Percentiles rank a stretch among this genome's conserved stretches.
Evolutionary conservation across 2,797 vertebrate genomes (phyloP).

Genomic region (Scyliorhinus canicula): DNA sequence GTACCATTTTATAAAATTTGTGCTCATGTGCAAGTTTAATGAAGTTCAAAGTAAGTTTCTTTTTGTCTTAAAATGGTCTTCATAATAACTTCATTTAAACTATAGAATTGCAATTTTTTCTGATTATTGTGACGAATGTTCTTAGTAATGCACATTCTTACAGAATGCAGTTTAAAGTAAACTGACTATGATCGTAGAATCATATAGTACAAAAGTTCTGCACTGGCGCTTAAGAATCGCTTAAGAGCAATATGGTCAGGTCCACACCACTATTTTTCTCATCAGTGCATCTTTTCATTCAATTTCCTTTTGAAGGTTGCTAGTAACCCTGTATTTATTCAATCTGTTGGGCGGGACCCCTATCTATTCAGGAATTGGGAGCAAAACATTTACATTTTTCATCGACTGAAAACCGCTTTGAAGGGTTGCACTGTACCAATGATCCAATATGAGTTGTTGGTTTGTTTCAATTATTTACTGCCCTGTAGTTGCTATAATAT

Average conservation of each 20-base stretch:
- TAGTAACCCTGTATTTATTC: too few relatives aligned
- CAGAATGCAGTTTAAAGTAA: background rate
- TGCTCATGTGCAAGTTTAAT: constrained; percentile 67
- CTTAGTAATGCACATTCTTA: background rate
- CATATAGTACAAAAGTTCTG: background rate
- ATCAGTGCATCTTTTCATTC: too few relatives aligned
- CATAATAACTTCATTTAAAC: background rate
- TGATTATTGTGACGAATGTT: background rate
- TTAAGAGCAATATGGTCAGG: background rate
- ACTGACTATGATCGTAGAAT: background rate
- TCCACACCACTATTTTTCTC: background rate
- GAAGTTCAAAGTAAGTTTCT: constrained; percentile 59
- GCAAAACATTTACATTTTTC: too few relatives aligned
- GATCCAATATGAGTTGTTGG: background rate
- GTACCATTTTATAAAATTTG: constrained; percentile 63
- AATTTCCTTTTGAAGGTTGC: too few relatives aligned
- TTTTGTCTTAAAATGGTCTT: background rate
- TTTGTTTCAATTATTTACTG: background rate
- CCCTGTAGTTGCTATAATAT: background rate
- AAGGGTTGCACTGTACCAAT: background rate
- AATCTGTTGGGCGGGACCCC: too few relatives aligned
- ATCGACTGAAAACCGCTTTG: too few relatives aligned
- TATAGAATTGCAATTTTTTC: background rate
- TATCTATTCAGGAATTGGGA: too few relatives aligned
- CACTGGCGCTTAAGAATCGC: too few relatives aligned